phyloP scores from a whole-genome alignment of 2,888 invertebrate genomes.

The Caradrina kadenii region DNA sequence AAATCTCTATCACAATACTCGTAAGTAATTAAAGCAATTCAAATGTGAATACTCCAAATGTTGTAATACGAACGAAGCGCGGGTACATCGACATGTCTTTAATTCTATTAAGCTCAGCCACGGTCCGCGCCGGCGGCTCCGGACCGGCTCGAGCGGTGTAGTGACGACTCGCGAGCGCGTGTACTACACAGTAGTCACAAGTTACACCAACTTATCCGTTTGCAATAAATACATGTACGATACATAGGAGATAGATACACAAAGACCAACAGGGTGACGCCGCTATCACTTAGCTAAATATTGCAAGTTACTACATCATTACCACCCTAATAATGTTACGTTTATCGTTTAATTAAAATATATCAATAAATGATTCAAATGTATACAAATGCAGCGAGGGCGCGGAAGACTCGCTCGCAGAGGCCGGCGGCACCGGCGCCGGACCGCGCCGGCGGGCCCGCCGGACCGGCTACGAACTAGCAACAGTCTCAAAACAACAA shows the following conservation, averaged over 20 bases:
- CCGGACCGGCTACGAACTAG: constrained; percentile 56
- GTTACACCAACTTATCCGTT: constrained; percentile 73
- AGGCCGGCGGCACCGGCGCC: constrained; percentile 4
- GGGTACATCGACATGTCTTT: constrained; percentile 74
- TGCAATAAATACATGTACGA: constrained; percentile 80
- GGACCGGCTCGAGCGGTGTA: constrained; percentile 38
- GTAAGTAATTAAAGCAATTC: constrained; percentile 91
- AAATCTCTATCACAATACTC: constrained; percentile 91
- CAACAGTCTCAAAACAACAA: constrained; percentile 73
- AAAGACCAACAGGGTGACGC: constrained; percentile 78
- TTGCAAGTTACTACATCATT: constrained; percentile 86
- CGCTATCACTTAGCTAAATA: constrained; percentile 85
- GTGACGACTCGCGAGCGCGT: constrained; percentile 67
- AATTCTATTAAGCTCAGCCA: constrained; percentile 67
- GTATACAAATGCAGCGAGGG: constrained; percentile 78
- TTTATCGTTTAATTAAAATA: constrained; percentile 81
- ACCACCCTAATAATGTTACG: constrained; percentile 82
- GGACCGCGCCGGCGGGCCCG: constrained; percentile 23
- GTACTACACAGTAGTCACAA: constrained; percentile 83
- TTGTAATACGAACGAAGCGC: constrained; percentile 86
- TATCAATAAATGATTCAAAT: constrained; percentile 81
- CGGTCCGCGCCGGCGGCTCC: constrained; percentile 28
- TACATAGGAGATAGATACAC: constrained; percentile 74
- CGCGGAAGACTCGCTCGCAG: constrained; percentile 72
- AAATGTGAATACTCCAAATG: constrained; percentile 90